Percentiles rank a stretch among this genome's conserved stretches.
phyloP scores from a whole-genome alignment of 2,797 vertebrate species.

The Petrocephalus schoutedeni region DNA sequence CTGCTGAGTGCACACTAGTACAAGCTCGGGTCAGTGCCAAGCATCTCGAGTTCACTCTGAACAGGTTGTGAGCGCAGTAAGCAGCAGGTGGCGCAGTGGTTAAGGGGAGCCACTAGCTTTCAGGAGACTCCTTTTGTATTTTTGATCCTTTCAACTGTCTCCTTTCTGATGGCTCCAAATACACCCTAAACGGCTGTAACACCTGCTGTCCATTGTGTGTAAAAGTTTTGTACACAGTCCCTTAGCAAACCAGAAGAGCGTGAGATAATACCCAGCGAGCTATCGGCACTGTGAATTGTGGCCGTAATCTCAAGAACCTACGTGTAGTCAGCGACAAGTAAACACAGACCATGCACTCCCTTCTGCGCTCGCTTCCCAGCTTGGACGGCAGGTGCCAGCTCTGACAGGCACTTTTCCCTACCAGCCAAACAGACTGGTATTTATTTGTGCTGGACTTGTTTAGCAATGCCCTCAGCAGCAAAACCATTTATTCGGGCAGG shows the following conservation, averaged over 20 bases:
- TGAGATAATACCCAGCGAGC: slow-evolving; percentile 58
- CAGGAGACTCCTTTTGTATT: not conserved
- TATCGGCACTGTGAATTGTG: slow-evolving; percentile 66
- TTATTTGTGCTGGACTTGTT: not conserved
- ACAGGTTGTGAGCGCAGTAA: not conserved
- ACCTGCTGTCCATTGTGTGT: not conserved
- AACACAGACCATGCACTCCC: not conserved
- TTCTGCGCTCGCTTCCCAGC: not conserved
- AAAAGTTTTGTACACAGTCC: not conserved
- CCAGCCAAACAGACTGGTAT: not conserved
- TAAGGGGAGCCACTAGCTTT: not conserved
- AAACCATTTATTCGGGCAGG: slow-evolving; percentile 9
- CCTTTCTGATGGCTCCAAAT: not conserved
- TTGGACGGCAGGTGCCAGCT: not conserved
- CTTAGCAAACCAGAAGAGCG: not conserved
- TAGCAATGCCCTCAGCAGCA: slow-evolving; percentile 22
- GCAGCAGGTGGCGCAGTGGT: not conserved
- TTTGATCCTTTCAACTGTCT: not conserved
- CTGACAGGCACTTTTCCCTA: not conserved
- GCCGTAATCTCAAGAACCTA: slow-evolving; percentile 57
- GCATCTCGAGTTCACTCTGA: not conserved
- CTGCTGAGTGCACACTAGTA: slow-evolving; percentile 24
- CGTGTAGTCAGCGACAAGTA: slow-evolving; percentile 21
- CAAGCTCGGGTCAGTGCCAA: not conserved
- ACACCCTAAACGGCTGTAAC: not conserved